Percentiles rank a stretch among this genome's conserved stretches.
Evolutionary conservation across 1,140 invertebrate genomes (phyloP).

Genomic region (Apis dorsata): DNA sequence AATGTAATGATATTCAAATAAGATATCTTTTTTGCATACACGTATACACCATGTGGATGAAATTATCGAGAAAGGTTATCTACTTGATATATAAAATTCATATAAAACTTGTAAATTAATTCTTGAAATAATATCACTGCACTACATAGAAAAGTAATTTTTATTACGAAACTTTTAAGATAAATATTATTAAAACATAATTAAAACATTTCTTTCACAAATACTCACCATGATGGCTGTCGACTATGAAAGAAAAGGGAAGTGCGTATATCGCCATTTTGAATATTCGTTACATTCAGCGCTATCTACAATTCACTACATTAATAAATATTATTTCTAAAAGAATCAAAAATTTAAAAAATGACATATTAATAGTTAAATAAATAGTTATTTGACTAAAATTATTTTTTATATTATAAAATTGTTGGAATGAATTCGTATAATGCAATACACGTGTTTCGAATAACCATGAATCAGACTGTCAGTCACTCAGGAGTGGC

Average conservation of each 20-base stretch:
- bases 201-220: neutral
- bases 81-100: neutral
- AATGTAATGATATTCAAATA: neutral
- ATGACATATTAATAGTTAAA: neutral
- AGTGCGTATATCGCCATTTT: conserved; percentile 48
- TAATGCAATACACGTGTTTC: neutral
- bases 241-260: conserved; percentile 66
- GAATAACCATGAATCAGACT: neutral
- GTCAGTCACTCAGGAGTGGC: conserved; percentile 54
- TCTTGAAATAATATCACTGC: neutral
- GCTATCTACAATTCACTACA: conserved; percentile 21
- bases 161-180: neutral
- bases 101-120: neutral
- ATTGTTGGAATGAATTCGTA: neutral
- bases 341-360: neutral
- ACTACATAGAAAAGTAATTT: neutral
- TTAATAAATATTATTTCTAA: conserved; percentile 8
- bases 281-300: neutral
- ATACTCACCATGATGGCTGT: conserved; percentile 71
- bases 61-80: conserved; percentile 8
- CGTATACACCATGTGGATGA: conserved; percentile 45
- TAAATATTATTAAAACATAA: neutral
- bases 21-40: neutral
- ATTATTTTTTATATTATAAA: neutral
- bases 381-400: neutral